Evolutionary conservation across 2,888 invertebrate genomes (phyloP).

Genomic region (Pyrrhia umbra): DNA sequence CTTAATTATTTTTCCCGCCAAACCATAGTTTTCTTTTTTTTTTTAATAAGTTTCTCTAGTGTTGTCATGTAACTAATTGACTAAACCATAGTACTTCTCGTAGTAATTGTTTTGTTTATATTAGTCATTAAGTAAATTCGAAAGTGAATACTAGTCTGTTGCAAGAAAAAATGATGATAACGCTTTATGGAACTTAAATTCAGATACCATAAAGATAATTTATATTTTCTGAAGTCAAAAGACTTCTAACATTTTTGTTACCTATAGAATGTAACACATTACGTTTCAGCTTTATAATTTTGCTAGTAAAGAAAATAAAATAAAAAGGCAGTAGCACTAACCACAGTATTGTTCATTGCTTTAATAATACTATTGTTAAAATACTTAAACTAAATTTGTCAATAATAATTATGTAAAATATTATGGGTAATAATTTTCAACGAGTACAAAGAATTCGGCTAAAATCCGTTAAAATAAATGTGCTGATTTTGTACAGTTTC

Average conservation of each 20-base stretch:
- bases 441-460: no score
- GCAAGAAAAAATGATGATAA: no score
- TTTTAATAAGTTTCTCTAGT: not conserved
- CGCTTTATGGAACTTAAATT: no score
- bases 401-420: no score
- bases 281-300: not conserved
- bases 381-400: not conserved
- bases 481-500: constrained; percentile 12
- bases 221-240: no score
- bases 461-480: not conserved
- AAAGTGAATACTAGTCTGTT: no score
- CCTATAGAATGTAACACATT: constrained; percentile 1
- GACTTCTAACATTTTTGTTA: not conserved
- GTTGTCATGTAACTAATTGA: not conserved
- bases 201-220: no score
- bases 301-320: not conserved
- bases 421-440: no score
- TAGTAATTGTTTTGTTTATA: no score
- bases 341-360: no score
- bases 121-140: no score
- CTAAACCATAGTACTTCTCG: not conserved
- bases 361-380: no score
- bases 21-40: not conserved
- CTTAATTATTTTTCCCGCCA: not conserved
- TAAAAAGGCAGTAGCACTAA: not conserved